phyloP scores from a whole-genome alignment of 2,888 invertebrate genomes.

The Exephanes ischioxanthus region DNA sequence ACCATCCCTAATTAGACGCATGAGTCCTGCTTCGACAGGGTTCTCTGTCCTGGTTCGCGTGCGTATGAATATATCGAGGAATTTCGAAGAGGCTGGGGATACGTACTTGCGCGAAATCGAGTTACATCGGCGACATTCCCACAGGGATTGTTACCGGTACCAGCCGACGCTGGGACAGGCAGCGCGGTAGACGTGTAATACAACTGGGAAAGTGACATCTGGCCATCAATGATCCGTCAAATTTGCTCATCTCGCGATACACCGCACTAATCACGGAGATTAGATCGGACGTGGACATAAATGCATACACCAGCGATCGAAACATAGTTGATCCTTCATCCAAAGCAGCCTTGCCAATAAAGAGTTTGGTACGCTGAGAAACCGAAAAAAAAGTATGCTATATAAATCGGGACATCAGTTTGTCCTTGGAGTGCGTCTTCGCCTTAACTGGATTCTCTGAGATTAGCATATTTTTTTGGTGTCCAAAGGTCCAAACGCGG shows the following conservation, averaged over 20 bases:
- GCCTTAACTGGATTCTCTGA: no score
- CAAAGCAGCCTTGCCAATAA: neutral
- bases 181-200: conserved; percentile 6
- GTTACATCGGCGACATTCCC: conserved; percentile 48
- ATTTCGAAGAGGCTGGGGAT: conserved; percentile 25
- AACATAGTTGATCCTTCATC: neutral
- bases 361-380: neutral
- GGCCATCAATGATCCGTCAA: conserved; percentile 28
- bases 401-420: neutral
- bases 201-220: conserved; percentile 38
- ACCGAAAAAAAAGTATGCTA: neutral
- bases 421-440: no score
- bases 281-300: neutral
- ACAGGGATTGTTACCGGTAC: conserved; percentile 33
- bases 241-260: neutral
- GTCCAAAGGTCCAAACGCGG: no score
- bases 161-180: neutral
- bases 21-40: conserved; percentile 59
- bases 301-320: neutral
- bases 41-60: conserved; percentile 8
- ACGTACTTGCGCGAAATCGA: conserved; percentile 34
- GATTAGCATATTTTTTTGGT: no score
- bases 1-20: conserved; percentile 74
- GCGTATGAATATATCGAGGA: conserved; percentile 52
- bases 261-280: neutral